Base-by-base conservation (phyloP, 2,113 vertebrate species). In the Planiliza haematocheilus region DNA sequence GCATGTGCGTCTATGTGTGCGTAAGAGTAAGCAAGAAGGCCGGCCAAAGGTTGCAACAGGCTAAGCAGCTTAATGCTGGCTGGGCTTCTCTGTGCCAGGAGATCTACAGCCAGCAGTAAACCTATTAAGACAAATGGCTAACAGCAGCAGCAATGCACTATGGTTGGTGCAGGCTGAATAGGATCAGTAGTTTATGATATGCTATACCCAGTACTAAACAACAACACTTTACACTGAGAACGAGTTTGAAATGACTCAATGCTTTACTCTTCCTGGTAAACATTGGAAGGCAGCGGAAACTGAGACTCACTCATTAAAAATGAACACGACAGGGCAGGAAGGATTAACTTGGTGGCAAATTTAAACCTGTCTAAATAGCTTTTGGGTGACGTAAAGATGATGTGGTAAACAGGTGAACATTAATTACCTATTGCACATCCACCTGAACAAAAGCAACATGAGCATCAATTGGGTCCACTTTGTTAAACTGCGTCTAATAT, bases 61-160 rank as follows among this genome's bases (percentile, higher is more conserved):
- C 65, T 80, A 88, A 90, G 83, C 69, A 64, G 81, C 74, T 90
- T 90, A 86, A 53, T 20, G 38, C 49, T 34, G 36, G 61, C 65
- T 65, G 17, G 52, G 59, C 16, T 70, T 45, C 67, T 39, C 39
- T 30, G 59, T 46, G 73, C 73, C 53, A 87, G 66, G 76, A 80
- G 59, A 67, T 55, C 53, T 64, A 49, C 24, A 10, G 42, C 62
- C 51, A 69, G 57, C 61, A 59, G 45, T 85, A 86, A 86, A 84
- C 74, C 77, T 57, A 82, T 86, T 79, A 88, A 21, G 66, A 50
- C 41, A 74, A 82, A 83, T 78, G 21, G 52, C 24, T 17, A 73
- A 55, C 68, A 21, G 17, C 34, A 56, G 53, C 55, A 21, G 62
- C 65, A 21, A 49, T 39, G 81, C 43, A 73, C 43, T 20, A 8